Percentiles rank a stretch among this genome's conserved stretches.
These are phyloP conservation scores for Pseudanteris insignis DNA, from an alignment of 2,888 invertebrate species.

Conservation along the genomic window DNA sequence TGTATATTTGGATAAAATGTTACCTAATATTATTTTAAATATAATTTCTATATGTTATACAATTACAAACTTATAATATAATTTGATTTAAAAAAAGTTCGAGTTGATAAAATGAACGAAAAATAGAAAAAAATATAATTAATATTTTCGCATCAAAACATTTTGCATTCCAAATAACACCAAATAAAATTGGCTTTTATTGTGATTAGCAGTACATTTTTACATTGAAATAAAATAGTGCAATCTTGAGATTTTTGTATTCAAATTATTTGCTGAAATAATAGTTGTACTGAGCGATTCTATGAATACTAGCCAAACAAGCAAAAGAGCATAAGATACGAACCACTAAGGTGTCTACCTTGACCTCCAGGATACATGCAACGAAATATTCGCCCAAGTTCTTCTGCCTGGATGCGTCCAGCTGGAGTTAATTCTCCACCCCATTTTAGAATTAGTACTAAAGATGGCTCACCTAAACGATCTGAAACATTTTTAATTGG, in stretches of 20 bases:
- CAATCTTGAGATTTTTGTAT: conserved; percentile 27
- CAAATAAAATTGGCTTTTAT: conserved; percentile 20
- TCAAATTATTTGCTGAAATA: conserved; percentile 39
- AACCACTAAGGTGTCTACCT: conserved; percentile 84
- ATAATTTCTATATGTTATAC: too few relatives aligned
- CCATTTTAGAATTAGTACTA: conserved; percentile 98
- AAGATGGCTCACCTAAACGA: conserved; percentile 87
- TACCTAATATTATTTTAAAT: too few relatives aligned
- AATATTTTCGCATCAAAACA: too few relatives aligned
- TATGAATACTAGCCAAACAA: conserved; percentile 51
- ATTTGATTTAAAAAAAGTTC: too few relatives aligned
- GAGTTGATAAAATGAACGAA: too few relatives aligned
- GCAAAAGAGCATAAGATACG: conserved; percentile 67
- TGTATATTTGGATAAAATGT: too few relatives aligned
- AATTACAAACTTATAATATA: too few relatives aligned
- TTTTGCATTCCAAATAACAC: conserved; percentile 22
- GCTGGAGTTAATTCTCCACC: conserved; percentile 99
- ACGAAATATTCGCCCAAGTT: conserved; percentile 95
- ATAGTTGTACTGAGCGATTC: conserved; percentile 35
- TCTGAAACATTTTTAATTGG: conserved; percentile 69
- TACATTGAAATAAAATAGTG: too few relatives aligned
- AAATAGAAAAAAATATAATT: too few relatives aligned
- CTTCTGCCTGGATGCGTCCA: conserved; percentile 96
- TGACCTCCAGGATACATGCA: conserved; percentile 99
- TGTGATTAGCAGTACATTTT: conserved; percentile 23